Conservation (phyloP, 2,888 invertebrate genomes). For the Tenodera sinensis region DNA sequence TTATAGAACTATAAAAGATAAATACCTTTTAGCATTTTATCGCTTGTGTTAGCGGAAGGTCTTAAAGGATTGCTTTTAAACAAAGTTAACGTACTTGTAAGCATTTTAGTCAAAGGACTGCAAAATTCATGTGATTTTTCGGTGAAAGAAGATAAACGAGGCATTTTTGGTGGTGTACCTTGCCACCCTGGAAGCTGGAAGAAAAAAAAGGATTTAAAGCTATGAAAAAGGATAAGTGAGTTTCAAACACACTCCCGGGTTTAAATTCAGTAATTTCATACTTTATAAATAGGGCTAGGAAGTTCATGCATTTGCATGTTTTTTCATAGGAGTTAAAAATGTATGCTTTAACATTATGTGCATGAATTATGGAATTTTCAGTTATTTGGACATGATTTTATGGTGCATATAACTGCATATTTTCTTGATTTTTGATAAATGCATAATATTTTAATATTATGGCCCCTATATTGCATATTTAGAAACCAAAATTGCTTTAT, state of each 20-base stretch:
- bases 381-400: no score
- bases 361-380: no score
- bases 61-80: background rate
- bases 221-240: background rate
- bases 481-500: no score
- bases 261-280: no score
- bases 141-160: background rate
- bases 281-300: no score
- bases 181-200: background rate
- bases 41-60: background rate
- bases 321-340: no score
- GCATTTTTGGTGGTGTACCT: background rate
- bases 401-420: no score
- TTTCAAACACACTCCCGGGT: background rate
- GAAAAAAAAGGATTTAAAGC: background rate
- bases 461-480: no score
- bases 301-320: no score
- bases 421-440: no score
- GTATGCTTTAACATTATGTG: no score
- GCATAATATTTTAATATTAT: no score
- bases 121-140: background rate
- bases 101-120: background rate
- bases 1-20: background rate
- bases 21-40: background rate
- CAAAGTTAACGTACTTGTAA: background rate